Evolutionary conservation across 2,113 vertebrate species (phyloP), one percentile per base, ranked within the genome.

Genomic region (Monarcha castaneiventris): DNA sequence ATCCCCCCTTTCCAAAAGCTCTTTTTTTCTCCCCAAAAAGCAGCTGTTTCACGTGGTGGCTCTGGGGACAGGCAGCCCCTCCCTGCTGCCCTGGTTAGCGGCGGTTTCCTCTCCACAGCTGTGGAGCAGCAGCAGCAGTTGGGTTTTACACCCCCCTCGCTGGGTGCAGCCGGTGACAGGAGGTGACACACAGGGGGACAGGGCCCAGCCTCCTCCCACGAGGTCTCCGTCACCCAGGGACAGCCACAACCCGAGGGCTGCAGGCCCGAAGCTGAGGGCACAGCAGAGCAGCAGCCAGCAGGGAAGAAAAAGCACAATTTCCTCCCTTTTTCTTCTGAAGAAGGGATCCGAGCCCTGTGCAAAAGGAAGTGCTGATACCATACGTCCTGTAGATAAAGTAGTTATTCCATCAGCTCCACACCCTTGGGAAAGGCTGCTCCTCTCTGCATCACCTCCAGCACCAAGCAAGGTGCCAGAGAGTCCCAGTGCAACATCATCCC

Each of bases 101-200:
- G 75, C 0, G 0, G 72, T 62, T 95, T 92, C 89, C 80, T 89
- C 63, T 10, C 17, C 16, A 1, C 59, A 44, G 39, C 25, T 3
- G 13, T 7, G 0, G 6, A 66, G 52, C 67, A 20, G 48, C 71
- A 19, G 61, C 67, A 61, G 43, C 4, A 3, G 52, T 25, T 37
- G 67, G 63, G 79, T 73, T 83, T 64, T 33, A 77, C 83, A 58
- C 21, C 58, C 44, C 54, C 21, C 46, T 37, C 0, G 0, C 52
- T 0, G 3, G 56, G 59, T 7, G 55, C 74, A 51, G 75, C 8
- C 0, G 1, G 27, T 5, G 23, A 39, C 5, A 8, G 62, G 52
- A 51, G 73, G 21, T 2, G 41, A 64, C 4, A 0, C 2, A 1
- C 11, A 2, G 35, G 48, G 61, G 11, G 66, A 71, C 2, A 1